phyloP scores from a whole-genome alignment of 2,797 vertebrate genomes.

The Gobio occitaniae region DNA sequence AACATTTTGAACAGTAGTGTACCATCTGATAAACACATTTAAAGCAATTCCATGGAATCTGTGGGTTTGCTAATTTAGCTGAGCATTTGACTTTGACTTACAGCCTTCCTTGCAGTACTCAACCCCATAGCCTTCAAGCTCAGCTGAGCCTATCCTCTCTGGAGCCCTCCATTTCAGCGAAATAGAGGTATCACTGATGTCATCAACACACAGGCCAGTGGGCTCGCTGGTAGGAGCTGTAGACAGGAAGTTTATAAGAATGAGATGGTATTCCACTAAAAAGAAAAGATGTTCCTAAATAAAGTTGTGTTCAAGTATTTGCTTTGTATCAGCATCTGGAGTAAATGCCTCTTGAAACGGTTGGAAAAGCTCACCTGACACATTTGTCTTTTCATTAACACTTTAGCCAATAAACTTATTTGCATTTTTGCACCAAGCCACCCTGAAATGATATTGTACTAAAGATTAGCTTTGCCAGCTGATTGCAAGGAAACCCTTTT shows the following conservation, averaged over 20 bases:
- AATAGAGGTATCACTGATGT: constrained; percentile 91
- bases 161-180: constrained; percentile 93
- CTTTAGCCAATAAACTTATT: not conserved
- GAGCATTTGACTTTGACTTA: constrained; percentile 75
- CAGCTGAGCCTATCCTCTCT: constrained; percentile 88
- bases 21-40: not conserved
- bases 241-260: constrained; percentile 20
- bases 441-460: not conserved
- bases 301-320: constrained; percentile 17
- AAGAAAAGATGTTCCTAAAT: not conserved
- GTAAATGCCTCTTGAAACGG: not conserved
- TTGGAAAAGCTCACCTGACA: not conserved
- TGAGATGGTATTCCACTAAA: not conserved
- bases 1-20: not conserved
- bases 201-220: constrained; percentile 87
- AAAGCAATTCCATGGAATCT: not conserved
- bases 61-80: not conserved
- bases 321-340: not conserved
- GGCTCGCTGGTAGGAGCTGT: constrained; percentile 94
- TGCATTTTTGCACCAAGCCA: constrained; percentile 1
- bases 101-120: constrained; percentile 96
- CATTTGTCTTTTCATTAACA: not conserved
- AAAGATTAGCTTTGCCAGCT: not conserved
- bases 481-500: not conserved
- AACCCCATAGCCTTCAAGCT: constrained; percentile 91